phyloP scores from a whole-genome alignment of 2,888 invertebrate genomes.

The Agrochola circellaris region DNA sequence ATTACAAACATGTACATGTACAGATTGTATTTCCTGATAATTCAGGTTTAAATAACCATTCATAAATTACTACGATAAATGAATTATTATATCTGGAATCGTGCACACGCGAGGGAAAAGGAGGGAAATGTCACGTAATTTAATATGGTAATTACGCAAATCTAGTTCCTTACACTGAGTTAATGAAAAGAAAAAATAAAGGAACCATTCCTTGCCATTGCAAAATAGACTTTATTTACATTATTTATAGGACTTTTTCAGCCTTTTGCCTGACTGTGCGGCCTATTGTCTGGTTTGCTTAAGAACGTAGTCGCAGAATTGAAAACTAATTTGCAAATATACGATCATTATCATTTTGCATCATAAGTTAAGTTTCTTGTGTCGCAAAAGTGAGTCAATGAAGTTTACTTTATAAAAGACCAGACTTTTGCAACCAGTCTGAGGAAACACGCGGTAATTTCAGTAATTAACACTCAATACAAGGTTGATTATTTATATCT shows the following conservation, averaged over 20 bases:
- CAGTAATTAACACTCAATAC: neutral
- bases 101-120: slow-evolving; percentile 49
- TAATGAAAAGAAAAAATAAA: slow-evolving; percentile 32
- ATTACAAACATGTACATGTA: slow-evolving; percentile 42
- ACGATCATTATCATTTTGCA: neutral
- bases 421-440: neutral
- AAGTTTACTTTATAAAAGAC: neutral
- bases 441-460: neutral
- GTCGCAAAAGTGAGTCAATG: neutral
- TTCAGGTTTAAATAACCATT: slow-evolving; percentile 48
- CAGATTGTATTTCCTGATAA: slow-evolving; percentile 55
- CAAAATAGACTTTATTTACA: neutral
- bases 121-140: slow-evolving; percentile 24
- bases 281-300: slow-evolving; percentile 2
- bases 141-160: slow-evolving; percentile 33
- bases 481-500: neutral
- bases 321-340: slow-evolving; percentile 18
- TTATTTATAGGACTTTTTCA: slow-evolving; percentile 2
- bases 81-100: slow-evolving; percentile 41
- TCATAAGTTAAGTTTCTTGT: neutral
- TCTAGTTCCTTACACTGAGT: slow-evolving; percentile 1
- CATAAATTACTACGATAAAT: slow-evolving; percentile 53
- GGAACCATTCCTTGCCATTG: slow-evolving; percentile 5
- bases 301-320: slow-evolving; percentile 9
- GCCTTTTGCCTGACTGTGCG: neutral